These are phyloP conservation scores for Perca schrenkii DNA, from an alignment of 2,113 vertebrate genomes.

Conservation along the genomic window DNA sequence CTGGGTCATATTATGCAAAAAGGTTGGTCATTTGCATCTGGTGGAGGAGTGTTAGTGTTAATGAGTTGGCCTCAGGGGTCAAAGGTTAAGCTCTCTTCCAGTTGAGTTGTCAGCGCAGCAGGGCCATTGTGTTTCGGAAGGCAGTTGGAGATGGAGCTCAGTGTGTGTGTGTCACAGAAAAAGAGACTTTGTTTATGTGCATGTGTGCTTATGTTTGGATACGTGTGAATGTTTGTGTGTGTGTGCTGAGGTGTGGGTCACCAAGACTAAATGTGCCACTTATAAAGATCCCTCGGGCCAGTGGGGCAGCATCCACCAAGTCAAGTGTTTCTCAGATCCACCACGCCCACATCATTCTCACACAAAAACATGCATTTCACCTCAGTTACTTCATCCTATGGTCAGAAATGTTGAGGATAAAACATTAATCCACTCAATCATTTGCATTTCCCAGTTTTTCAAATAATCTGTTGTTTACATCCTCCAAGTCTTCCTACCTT, in stretches of 20 bases:
- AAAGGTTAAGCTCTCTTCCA: slow-evolving; percentile 85
- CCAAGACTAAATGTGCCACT: slow-evolving; percentile 71
- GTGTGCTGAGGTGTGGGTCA: slow-evolving; percentile 37
- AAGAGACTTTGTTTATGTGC: slow-evolving; percentile 24
- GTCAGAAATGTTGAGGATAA: background rate
- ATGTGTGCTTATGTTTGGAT: slow-evolving; percentile 20
- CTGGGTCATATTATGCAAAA: slow-evolving; percentile 69
- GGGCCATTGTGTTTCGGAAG: slow-evolving; percentile 80
- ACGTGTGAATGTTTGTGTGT: slow-evolving; percentile 30
- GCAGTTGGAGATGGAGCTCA: slow-evolving; percentile 65
- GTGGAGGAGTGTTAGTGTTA: slow-evolving; percentile 69
- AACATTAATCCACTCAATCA: background rate
- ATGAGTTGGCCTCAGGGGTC: slow-evolving; percentile 81
- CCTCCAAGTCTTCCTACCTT: background rate
- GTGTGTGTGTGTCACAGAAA: slow-evolving; percentile 17
- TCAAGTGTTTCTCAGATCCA: slow-evolving; percentile 77
- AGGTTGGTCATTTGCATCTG: slow-evolving; percentile 75
- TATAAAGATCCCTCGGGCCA: slow-evolving; percentile 68
- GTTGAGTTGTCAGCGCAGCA: slow-evolving; percentile 86
- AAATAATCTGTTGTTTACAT: background rate
- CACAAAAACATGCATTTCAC: slow-evolving; percentile 7
- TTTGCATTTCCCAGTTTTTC: background rate
- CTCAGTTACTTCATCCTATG: background rate
- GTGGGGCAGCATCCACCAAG: slow-evolving; percentile 49
- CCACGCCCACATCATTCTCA: slow-evolving; percentile 31